Percentiles rank a stretch among this genome's conserved stretches.
Evolutionary conservation across 2,888 invertebrate species (phyloP).

Genomic region (Scaptomyza flava): DNA sequence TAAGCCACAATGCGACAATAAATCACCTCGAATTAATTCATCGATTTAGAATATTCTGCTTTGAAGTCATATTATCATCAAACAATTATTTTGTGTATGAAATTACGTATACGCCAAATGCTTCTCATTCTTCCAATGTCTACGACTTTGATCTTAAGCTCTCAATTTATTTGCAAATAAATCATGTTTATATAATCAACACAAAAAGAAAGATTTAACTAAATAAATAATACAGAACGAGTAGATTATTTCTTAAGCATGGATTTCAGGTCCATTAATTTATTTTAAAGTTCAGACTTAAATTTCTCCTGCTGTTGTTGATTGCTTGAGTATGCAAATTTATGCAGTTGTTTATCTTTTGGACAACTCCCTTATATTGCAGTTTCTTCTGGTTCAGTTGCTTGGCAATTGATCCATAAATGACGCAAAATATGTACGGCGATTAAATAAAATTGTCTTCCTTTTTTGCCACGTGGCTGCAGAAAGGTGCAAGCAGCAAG

Average conservation of each 20-base stretch:
- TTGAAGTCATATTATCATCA: neutral
- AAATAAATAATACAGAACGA: neutral
- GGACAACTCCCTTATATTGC: conserved; percentile 20
- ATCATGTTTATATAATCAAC: neutral
- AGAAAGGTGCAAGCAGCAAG: conserved; percentile 20
- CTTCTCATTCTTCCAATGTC: neutral
- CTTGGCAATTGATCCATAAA: conserved; percentile 51
- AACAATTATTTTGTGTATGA: conserved; percentile 2
- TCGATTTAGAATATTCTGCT: neutral
- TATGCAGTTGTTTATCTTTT: conserved; percentile 44
- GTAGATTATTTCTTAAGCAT: neutral
- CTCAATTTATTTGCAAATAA: neutral
- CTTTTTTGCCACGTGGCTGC: conserved; percentile 12
- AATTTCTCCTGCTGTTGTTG: neutral
- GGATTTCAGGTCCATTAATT: conserved; percentile 1
- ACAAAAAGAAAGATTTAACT: neutral
- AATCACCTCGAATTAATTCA: neutral
- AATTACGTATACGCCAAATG: neutral
- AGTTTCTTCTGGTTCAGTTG: conserved; percentile 34
- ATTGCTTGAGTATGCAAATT: conserved; percentile 37
- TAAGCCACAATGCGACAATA: neutral
- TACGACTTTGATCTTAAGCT: conserved; percentile 11
- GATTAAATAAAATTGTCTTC: conserved; percentile 40
- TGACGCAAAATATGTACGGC: conserved; percentile 31
- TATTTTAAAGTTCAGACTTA: conserved; percentile 2